Evolutionary conservation across 2,113 vertebrate species (phyloP).

Genomic region (Malurus cyaneus): DNA sequence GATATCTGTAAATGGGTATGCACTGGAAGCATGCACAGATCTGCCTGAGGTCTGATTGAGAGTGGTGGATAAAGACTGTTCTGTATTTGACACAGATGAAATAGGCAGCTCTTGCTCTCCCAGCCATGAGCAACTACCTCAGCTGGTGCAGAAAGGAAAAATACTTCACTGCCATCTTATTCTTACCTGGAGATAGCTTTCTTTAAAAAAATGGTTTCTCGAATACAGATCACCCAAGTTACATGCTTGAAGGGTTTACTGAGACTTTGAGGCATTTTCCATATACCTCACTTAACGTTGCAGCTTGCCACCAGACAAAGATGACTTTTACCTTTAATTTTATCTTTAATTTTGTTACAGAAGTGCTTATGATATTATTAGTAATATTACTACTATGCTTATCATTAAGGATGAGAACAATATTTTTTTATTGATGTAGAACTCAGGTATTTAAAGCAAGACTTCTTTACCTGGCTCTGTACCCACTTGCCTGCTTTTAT

Average conservation of each 20-base stretch:
- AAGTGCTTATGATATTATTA: not conserved
- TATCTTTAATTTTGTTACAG: not conserved
- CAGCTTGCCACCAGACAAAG: not conserved
- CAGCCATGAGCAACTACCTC: not conserved
- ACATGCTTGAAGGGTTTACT: not conserved
- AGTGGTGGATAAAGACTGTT: not conserved
- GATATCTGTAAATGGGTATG: not conserved
- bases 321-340: not conserved
- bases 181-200: not conserved
- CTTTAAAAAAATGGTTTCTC: not conserved
- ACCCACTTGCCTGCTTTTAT: not conserved
- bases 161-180: not conserved
- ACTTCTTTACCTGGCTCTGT: not conserved
- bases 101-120: not conserved
- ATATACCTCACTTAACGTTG: not conserved
- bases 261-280: not conserved
- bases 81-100: not conserved
- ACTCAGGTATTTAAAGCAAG: not conserved
- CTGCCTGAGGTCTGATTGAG: not conserved
- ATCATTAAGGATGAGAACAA: not conserved
- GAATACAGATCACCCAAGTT: not conserved
- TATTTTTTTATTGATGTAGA: not conserved
- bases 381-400: not conserved
- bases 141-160: not conserved
- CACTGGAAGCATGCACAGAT: not conserved